phyloP scores from a whole-genome alignment of 1,140 invertebrate genomes.

The Hesperophylax magnus region DNA sequence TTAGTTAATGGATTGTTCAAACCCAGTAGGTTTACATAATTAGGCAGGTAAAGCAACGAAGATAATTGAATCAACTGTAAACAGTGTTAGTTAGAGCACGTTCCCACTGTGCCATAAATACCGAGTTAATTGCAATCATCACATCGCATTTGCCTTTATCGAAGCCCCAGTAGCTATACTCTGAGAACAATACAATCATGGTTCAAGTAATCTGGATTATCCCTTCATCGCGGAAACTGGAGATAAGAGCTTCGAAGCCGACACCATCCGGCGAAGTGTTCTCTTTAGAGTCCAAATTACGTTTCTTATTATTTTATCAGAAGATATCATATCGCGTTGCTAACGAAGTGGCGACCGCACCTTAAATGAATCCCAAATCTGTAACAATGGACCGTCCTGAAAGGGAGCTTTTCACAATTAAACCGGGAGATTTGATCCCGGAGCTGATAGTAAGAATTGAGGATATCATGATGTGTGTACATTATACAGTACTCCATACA shows the following conservation, averaged over 20 bases:
- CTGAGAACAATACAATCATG: conserved; percentile 8
- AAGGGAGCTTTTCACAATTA: conserved; percentile 49
- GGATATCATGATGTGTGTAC: conserved; percentile 22
- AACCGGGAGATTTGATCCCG: conserved; percentile 51
- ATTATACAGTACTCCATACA: background rate
- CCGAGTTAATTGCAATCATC: conserved; percentile 11
- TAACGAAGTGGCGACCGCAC: conserved; percentile 55
- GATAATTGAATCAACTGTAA: too few relatives aligned
- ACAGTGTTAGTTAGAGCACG: too few relatives aligned
- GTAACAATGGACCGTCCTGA: conserved; percentile 47
- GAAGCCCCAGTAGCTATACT: background rate
- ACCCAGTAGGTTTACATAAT: too few relatives aligned
- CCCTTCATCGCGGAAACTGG: background rate
- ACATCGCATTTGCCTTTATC: background rate
- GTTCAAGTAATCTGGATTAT: conserved; percentile 20
- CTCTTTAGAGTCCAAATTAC: conserved; percentile 44
- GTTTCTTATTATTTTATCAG: conserved; percentile 51
- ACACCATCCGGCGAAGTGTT: background rate
- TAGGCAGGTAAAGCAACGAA: too few relatives aligned
- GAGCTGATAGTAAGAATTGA: conserved; percentile 10
- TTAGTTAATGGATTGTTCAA: too few relatives aligned
- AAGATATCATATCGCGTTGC: conserved; percentile 44
- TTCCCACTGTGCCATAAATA: background rate
- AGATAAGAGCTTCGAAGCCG: background rate
- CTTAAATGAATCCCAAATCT: conserved; percentile 49